A percentile compares a stretch with the other conserved stretches of the same genome.
phyloP scores from a whole-genome alignment of 2,888 invertebrate species.

The Rhodophaea formosa region DNA sequence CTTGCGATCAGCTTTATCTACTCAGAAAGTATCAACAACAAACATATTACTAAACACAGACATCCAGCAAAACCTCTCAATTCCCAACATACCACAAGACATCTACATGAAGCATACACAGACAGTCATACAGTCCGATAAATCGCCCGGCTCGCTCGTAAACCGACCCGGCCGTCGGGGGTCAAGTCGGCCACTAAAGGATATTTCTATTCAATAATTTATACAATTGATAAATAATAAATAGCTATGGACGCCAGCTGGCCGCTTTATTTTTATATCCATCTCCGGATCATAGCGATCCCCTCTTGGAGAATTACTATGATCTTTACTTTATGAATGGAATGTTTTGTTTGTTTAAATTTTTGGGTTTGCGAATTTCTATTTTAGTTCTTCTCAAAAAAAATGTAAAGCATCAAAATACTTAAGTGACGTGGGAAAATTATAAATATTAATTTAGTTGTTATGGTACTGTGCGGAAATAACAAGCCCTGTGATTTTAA shows the following conservation, averaged over 20 bases:
- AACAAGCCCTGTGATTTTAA: no score
- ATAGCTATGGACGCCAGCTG: conserved; percentile 39
- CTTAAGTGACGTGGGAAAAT: no score
- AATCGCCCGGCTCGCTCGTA: conserved; percentile 55
- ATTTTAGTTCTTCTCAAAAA: no score
- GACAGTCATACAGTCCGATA: conserved; percentile 30
- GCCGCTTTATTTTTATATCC: conserved; percentile 54
- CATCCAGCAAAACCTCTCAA: no score
- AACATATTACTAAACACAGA: no score
- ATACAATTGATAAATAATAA: conserved; percentile 80
- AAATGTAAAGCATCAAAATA: no score
- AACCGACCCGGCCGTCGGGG: conserved; percentile 54
- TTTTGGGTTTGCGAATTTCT: background rate
- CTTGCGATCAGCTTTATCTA: no score
- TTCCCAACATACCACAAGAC: no score
- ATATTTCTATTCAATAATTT: conserved; percentile 71
- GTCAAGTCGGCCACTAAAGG: conserved; percentile 44
- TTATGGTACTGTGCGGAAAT: no score
- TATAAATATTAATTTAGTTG: no score
- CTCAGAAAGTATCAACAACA: no score
- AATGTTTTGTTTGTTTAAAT: conserved; percentile 1
- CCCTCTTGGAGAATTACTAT: conserved; percentile 14
- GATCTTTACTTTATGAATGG: conserved; percentile 1
- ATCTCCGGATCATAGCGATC: conserved; percentile 28
- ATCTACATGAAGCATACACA: background rate